phyloP scores from a whole-genome alignment of 2,797 vertebrate species.

The Geotrypetes seraphini region DNA sequence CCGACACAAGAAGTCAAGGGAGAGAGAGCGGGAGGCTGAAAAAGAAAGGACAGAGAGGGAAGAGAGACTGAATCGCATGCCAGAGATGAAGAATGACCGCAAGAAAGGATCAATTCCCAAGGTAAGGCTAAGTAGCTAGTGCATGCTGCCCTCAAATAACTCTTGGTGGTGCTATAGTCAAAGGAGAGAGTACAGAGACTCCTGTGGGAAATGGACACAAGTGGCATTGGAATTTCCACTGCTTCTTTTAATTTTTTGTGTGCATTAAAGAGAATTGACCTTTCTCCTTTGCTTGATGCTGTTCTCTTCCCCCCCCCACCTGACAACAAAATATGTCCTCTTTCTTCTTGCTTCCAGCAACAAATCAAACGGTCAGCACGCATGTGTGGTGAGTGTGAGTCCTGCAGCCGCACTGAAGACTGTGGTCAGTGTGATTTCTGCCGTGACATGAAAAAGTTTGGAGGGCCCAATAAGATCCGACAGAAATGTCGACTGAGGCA shows the following conservation, averaged over 20 bases:
- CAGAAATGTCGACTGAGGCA: slow-evolving; percentile 90
- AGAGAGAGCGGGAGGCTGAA: slow-evolving; percentile 67
- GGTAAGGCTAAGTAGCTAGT: slow-evolving; percentile 24
- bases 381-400: slow-evolving; percentile 92
- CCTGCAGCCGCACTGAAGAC: slow-evolving; percentile 81
- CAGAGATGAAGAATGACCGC: slow-evolving; percentile 34
- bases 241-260: no score
- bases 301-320: no score
- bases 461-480: slow-evolving; percentile 91
- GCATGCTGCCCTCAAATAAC: no score
- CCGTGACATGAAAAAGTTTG: slow-evolving; percentile 96
- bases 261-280: no score
- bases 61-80: slow-evolving; percentile 31
- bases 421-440: slow-evolving; percentile 91
- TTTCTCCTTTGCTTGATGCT: no score
- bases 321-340: no score
- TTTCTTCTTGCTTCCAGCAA: slow-evolving; percentile 5
- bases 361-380: slow-evolving; percentile 86
- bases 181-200: no score
- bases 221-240: no score
- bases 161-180: no score
- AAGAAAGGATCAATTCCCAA: slow-evolving; percentile 29
- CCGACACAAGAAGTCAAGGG: slow-evolving; percentile 72
- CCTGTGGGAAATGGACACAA: no score
- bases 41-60: slow-evolving; percentile 44